Conservation (phyloP, 2,888 invertebrate species). For the Chaetoderma sp. region DNA sequence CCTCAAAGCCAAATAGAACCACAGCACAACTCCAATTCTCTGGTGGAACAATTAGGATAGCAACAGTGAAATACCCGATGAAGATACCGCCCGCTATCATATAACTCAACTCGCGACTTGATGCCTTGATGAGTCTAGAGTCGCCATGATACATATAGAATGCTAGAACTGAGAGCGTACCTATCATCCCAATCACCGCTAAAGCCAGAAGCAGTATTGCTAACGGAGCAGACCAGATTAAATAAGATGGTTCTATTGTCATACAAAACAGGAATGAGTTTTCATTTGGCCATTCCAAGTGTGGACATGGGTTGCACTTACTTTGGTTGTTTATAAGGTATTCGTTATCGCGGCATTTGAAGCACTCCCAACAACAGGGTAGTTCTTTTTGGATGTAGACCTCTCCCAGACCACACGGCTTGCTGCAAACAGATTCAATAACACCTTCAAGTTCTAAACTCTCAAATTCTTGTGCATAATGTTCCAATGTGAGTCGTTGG, state of each 20-base stretch:
- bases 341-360: conserved; percentile 38
- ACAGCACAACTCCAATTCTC: conserved; percentile 21
- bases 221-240: conserved; percentile 10
- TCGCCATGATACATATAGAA: conserved; percentile 26
- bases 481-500: neutral
- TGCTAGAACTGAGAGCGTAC: neutral
- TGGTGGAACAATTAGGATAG: conserved; percentile 42
- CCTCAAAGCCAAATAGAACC: conserved; percentile 35
- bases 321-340: conserved; percentile 23
- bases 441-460: conserved; percentile 20
- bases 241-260: conserved; percentile 13
- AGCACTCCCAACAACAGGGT: conserved; percentile 44
- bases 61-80: conserved; percentile 44
- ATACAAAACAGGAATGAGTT: conserved; percentile 15
- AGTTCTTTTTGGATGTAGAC: conserved; percentile 30
- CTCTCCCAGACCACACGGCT: conserved; percentile 12
- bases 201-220: conserved; percentile 16
- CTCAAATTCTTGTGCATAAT: no score
- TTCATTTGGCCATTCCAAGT: conserved; percentile 47
- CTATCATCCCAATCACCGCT: conserved; percentile 9
- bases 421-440: conserved; percentile 26
- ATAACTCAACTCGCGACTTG: conserved; percentile 50
- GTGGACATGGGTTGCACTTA: conserved; percentile 31
- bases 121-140: conserved; percentile 53
- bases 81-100: conserved; percentile 51